Conservation (phyloP, 2,888 invertebrate genomes). For the Seira ritae region DNA sequence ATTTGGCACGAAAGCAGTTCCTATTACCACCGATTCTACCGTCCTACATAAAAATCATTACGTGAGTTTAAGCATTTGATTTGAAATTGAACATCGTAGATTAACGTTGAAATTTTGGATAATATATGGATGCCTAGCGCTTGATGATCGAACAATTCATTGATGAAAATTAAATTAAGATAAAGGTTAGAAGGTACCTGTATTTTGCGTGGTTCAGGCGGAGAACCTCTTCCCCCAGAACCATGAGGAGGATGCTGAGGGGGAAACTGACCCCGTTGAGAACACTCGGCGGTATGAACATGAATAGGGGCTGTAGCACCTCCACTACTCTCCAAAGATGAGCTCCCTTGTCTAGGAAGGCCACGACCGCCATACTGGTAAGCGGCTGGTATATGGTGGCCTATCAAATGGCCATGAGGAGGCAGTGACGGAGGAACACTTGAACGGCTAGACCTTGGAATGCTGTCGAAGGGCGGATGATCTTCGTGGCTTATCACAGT, state of each 20-base stretch:
- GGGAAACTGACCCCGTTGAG: slow-evolving; percentile 70
- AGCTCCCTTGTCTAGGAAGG: slow-evolving; percentile 76
- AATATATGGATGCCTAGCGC: neutral
- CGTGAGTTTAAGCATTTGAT: too few relatives aligned
- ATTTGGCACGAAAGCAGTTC: too few relatives aligned
- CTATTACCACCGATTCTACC: too few relatives aligned
- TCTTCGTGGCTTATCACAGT: slow-evolving; percentile 92
- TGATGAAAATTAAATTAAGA: neutral
- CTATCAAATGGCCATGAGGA: slow-evolving; percentile 66
- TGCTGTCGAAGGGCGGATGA: slow-evolving; percentile 75
- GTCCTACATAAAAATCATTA: too few relatives aligned
- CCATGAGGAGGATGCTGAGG: slow-evolving; percentile 72
- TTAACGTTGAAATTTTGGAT: too few relatives aligned
- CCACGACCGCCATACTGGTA: slow-evolving; percentile 72
- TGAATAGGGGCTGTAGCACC: slow-evolving; percentile 78
- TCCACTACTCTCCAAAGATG: slow-evolving; percentile 83
- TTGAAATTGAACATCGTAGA: too few relatives aligned
- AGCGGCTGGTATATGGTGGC: slow-evolving; percentile 64
- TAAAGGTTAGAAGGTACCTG: slow-evolving; percentile 77
- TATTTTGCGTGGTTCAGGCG: slow-evolving; percentile 82
- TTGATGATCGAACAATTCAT: neutral
- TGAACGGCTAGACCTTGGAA: slow-evolving; percentile 76
- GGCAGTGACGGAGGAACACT: slow-evolving; percentile 75
- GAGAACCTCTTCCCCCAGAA: slow-evolving; percentile 76
- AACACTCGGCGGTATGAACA: slow-evolving; percentile 88